Base-by-base conservation (phyloP, 2,888 invertebrate genomes). In the Orchesella flavescens region DNA sequence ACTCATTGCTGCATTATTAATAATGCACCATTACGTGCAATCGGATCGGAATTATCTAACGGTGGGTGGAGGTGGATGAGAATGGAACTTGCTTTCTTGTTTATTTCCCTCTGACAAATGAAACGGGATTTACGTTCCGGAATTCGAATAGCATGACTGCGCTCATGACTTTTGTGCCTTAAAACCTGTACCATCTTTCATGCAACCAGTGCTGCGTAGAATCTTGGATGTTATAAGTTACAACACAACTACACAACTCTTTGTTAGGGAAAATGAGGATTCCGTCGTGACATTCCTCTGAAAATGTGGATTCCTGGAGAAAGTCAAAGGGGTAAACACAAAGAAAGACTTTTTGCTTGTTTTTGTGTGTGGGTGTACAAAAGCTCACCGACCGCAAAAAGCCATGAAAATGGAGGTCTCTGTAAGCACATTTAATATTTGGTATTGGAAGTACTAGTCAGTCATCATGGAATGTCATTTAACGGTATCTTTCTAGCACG, bases 381-480 rank as follows among this genome's bases (percentile, higher is more conserved):
- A 53, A 44, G 43, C 43, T 44, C 12, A 19, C 46, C 66, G 17
- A 63, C 63, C 63, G 15, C 43, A 66, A n/a, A 73, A 72, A 19
- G 13, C 23, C 34, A 73, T 46, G 43, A 44, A 24, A 76, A 65
- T 66, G 66, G 17, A 57, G 23, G 15, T 57, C 34, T 34, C 43
- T 76, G 65, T 13, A 66, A 63, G 65, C 49, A 66, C 44, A 53
- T 34, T 24, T 53, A 53, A 66, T 57, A 76, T 49, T 23, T 15
- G 53, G 44, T 24, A 44, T 44, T n/a, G 15, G 66, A 4, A 66
- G 44, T 34, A 34, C 34, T 44, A 66, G 17, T 9, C 43, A 66
- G 66, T 66, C 66, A 17, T 66, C 43, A 66, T 24, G 43, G n/a
- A 63, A 63, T 12, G 63, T 23, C 63, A 63, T 63, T 24, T 12